Base-by-base conservation (phyloP, 2,113 vertebrate species). In the Osmerus eperlanus region DNA sequence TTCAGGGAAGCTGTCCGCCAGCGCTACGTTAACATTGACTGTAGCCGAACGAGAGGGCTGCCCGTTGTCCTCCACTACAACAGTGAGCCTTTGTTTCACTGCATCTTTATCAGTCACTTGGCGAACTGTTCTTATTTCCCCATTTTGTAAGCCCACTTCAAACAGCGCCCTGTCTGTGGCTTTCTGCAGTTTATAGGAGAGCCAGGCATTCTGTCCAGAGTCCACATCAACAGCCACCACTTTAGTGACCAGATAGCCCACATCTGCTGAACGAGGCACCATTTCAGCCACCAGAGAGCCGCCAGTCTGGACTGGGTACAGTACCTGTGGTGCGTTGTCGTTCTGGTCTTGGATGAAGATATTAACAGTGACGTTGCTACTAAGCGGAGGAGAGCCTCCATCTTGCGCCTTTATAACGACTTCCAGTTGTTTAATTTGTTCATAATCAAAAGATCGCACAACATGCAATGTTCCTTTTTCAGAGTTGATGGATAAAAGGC, bases 401-500 rank as follows among this genome's bases (percentile, higher is more conserved):
- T 87, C 83, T 19, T 83, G 81, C 0, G 84, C 84, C 59, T 29
- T 84, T 12, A 87, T 68, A 2, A 6, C 6, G 0, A 88, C 62
- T 0, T 65, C 2, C 2, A 89, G 65, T 3, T 72, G n/a, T 14
- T 80, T 88, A 0, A 89, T 81, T 25, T 90, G 81, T 16, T 90
- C 87, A 69, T 85, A 90, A 63, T 90, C 87, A 80, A 88, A 86
- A 0, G 88, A 79, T 2, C 78, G 76, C 1, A 79, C 52, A 13
- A 86, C 84, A 32, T 79, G 62, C 1, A 90, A 9, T 2, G 83
- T 60, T 60, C 87, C 89, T 16, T n/a, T 88, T 65, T 87, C 85
- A 25, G 84, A 79, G 41, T 86, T 86, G 21, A 90, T 68, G 1
- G 86, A 84, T 0, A 88, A 41, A 55, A 73, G 85, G 2, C 83